Evolutionary conservation across 2,888 invertebrate genomes (phyloP), one percentile per base, ranked within the genome.

Genomic region (Leuctra nigra): DNA sequence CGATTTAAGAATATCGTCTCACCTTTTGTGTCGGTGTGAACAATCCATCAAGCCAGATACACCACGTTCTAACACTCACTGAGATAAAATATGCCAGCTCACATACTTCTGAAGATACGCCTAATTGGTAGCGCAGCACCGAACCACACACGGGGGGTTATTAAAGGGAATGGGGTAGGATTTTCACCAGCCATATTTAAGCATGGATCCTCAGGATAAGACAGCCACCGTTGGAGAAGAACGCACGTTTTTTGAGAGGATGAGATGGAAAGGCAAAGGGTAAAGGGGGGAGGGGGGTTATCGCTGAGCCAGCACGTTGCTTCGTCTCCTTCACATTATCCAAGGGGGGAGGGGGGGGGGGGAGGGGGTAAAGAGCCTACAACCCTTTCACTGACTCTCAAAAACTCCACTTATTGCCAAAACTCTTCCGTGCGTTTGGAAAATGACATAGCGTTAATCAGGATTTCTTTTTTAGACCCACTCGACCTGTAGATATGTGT

Each of bases 261-360:
- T 9, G 38, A n/a, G 38, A 33, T 6, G 11, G 33, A 33, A 13
- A 33, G 33, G 16, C 9, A 38, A 14, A n/a, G 7, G n/a, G 38
- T 7, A n/a, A 44, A 22, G 6, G 44, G 7, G n/a, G n/a, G 20
- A n/a, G n/a, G 22, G 44, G 22, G 22, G 38, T 38, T 38, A 38
- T 38, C 38, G 38, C 38, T 38, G 38, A 38, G 38, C n/a, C n/a
- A 38, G 38, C 38, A 38, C 38, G 38, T 9, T 38, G 38, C 38
- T 14, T 7, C 38, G 38, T 14, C 38, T 38, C 14, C 14, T n/a
- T 14, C 6, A 7, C 4, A 9, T 38, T 38, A 38, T 38, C 38
- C 38, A 14, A 14, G n/a, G n/a, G n/a, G n/a, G n/a, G n/a, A n/a
- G n/a, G n/a, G n/a, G n/a, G n/a, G n/a, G n/a, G n/a, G n/a, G n/a